These are phyloP conservation scores for Neopipo cinnamomea DNA, from an alignment of 2,113 vertebrate species.

Conservation along the genomic window DNA sequence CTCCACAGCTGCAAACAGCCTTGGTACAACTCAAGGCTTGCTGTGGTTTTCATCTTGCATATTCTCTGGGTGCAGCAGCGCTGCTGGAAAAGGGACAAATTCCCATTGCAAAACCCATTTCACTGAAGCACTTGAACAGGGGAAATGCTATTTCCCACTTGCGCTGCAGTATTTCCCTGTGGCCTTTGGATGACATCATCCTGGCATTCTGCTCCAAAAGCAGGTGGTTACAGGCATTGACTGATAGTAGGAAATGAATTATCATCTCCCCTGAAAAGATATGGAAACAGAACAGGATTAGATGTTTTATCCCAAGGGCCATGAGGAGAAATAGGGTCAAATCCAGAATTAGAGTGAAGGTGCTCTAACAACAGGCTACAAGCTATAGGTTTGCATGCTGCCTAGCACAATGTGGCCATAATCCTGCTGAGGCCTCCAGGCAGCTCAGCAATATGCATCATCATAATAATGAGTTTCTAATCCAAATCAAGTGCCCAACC, in stretches of 20 bases:
- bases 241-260: not conserved
- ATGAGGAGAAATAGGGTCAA: not conserved
- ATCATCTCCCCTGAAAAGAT: not conserved
- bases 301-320: not conserved
- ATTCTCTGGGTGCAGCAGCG: not conserved
- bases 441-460: constrained; percentile 5
- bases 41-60: not conserved
- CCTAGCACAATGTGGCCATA: not conserved
- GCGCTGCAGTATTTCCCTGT: not conserved
- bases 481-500: constrained; percentile 45
- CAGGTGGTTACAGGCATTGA: not conserved
- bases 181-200: not conserved
- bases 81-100: not conserved
- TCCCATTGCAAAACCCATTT: not conserved
- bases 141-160: not conserved
- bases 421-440: constrained; percentile 25
- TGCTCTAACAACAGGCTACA: not conserved
- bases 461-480: constrained; percentile 22
- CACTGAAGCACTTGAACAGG: not conserved
- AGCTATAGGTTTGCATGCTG: not conserved
- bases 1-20: not conserved
- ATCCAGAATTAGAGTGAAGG: not conserved
- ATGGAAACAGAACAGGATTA: not conserved
- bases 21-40: not conserved
- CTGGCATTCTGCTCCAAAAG: not conserved